phyloP scores from a whole-genome alignment of 2,797 vertebrate genomes.

The Tachyglossus aculeatus region DNA sequence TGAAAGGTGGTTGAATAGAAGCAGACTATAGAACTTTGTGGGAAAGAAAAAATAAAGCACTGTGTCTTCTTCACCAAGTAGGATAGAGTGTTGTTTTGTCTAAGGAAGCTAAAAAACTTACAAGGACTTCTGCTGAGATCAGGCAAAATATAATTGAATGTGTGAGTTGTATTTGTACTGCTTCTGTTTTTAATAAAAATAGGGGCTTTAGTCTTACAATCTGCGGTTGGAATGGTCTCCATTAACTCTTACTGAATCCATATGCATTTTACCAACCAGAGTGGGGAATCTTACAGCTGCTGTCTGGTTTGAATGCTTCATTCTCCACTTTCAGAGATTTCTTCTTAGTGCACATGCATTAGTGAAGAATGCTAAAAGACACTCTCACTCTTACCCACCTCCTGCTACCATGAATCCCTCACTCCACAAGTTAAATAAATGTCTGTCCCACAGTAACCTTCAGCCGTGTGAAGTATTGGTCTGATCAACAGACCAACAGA shows the following conservation, averaged over 20 bases:
- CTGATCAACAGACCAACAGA: no score
- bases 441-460: background rate
- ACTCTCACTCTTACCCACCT: background rate
- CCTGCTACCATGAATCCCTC: background rate
- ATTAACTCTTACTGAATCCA: background rate
- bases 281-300: background rate
- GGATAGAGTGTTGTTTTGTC: slow-evolving; percentile 14
- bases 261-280: slow-evolving; percentile 3
- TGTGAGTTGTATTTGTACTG: background rate
- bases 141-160: slow-evolving; percentile 13
- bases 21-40: background rate
- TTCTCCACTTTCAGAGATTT: background rate
- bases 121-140: background rate
- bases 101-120: background rate
- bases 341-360: background rate
- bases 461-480: background rate
- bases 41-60: slow-evolving; percentile 9
- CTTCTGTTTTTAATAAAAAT: slow-evolving; percentile 15
- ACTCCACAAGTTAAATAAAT: background rate
- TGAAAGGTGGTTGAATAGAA: background rate
- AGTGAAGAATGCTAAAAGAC: background rate
- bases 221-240: background rate
- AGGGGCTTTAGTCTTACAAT: background rate
- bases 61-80: slow-evolving; percentile 16
- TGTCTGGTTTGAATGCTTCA: background rate